phyloP scores from a whole-genome alignment of 2,888 invertebrate species.

The Allacma fusca region DNA sequence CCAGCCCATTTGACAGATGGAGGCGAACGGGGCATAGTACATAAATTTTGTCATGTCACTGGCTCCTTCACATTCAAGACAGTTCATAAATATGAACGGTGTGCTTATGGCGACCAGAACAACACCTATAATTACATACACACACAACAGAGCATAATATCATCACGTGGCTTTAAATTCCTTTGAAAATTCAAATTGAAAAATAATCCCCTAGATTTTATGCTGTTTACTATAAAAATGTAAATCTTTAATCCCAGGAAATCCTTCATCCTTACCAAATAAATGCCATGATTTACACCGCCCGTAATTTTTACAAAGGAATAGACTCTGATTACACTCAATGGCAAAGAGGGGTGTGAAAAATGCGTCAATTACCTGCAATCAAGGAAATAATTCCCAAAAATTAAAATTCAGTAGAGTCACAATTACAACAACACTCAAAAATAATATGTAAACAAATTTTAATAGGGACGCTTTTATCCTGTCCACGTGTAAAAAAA shows the following conservation, averaged over 20 bases:
- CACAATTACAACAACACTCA: neutral
- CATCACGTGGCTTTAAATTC: no score
- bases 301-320: slow-evolving; percentile 77
- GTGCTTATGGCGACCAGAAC: slow-evolving; percentile 79
- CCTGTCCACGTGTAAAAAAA: no score
- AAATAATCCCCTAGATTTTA: no score
- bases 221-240: no score
- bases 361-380: slow-evolving; percentile 79
- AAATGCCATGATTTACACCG: slow-evolving; percentile 89
- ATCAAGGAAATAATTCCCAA: neutral
- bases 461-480: no score
- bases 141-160: no score
- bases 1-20: slow-evolving; percentile 95
- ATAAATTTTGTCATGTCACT: slow-evolving; percentile 73
- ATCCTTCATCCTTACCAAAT: slow-evolving; percentile 70
- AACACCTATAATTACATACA: slow-evolving; percentile 70
- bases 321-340: slow-evolving; percentile 77
- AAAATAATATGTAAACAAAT: no score
- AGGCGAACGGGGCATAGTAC: slow-evolving; percentile 79
- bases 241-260: no score
- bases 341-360: slow-evolving; percentile 88
- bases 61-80: slow-evolving; percentile 72
- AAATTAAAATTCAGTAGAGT: neutral
- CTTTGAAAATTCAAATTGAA: no score
- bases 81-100: slow-evolving; percentile 85